Evolutionary conservation across 2,797 vertebrate genomes (phyloP).

Genomic region (Tragopan temminckii): DNA sequence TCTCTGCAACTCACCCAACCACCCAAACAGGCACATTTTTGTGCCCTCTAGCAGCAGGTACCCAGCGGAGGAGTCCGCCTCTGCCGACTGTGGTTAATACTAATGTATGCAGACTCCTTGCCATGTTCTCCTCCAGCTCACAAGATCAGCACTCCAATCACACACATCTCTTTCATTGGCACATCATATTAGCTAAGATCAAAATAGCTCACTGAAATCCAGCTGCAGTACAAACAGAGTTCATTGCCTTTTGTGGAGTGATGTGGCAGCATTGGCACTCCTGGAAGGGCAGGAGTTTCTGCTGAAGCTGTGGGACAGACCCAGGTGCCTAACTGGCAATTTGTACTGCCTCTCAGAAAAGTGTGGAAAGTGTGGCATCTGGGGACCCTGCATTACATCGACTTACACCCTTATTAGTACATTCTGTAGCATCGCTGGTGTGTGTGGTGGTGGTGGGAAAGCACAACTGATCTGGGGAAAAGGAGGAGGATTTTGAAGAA

Average conservation of each 20-base stretch:
- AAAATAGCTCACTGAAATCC: neutral
- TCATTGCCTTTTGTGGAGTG: neutral
- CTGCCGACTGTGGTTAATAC: slow-evolving; percentile 7
- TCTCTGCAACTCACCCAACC: neutral
- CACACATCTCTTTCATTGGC: neutral
- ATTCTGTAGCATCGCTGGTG: neutral
- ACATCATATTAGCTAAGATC: rapidly evolving
- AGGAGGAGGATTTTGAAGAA: neutral
- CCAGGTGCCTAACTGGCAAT: neutral
- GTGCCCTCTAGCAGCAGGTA: slow-evolving; percentile 32
- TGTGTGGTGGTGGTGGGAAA: neutral
- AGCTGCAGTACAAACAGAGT: neutral
- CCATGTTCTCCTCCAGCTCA: slow-evolving; percentile 25
- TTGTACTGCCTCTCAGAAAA: neutral
- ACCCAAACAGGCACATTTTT: slow-evolving; percentile 5
- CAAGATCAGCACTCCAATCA: neutral
- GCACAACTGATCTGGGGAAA: neutral
- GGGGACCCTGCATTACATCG: neutral
- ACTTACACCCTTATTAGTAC: neutral
- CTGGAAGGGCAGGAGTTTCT: neutral
- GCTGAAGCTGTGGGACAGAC: neutral
- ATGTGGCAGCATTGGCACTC: neutral
- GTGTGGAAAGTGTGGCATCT: neutral
- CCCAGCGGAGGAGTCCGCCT: neutral
- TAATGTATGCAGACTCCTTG: slow-evolving; percentile 13